phyloP scores from a whole-genome alignment of 2,888 invertebrate genomes.

The Ophion obscuratus region DNA sequence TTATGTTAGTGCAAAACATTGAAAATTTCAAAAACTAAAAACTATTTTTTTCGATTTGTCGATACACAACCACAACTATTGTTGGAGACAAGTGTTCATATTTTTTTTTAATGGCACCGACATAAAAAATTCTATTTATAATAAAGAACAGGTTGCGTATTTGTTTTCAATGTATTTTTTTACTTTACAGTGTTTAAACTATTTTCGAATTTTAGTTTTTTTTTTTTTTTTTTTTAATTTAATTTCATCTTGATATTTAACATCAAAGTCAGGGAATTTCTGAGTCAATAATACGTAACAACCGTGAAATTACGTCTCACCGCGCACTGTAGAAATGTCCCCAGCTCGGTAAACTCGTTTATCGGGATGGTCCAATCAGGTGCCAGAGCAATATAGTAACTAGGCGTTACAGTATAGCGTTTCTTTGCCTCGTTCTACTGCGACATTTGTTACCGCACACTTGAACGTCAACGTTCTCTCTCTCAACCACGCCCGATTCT shows the following conservation, averaged over 20 bases:
- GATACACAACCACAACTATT: too few species aligned
- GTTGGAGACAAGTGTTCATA: too few species aligned
- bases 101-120: too few species aligned
- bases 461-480: background rate
- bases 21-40: too few species aligned
- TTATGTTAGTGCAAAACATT: too few species aligned
- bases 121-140: too few species aligned
- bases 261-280: too few species aligned
- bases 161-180: background rate
- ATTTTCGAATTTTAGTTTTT: too few species aligned
- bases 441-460: conserved; percentile 75
- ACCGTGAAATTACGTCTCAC: background rate
- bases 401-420: conserved; percentile 77
- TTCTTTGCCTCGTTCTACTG: conserved; percentile 62
- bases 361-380: conserved; percentile 77
- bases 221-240: too few species aligned
- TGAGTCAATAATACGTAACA: too few species aligned
- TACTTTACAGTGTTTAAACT: background rate
- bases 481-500: background rate
- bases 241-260: too few species aligned
- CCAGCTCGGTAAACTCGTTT: conserved; percentile 73
- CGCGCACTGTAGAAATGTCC: conserved; percentile 80
- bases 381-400: conserved; percentile 80
- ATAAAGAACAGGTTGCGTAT: background rate
- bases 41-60: too few species aligned